Conservation (phyloP, 2,113 vertebrate genomes). For the Sapajus apella region DNA sequence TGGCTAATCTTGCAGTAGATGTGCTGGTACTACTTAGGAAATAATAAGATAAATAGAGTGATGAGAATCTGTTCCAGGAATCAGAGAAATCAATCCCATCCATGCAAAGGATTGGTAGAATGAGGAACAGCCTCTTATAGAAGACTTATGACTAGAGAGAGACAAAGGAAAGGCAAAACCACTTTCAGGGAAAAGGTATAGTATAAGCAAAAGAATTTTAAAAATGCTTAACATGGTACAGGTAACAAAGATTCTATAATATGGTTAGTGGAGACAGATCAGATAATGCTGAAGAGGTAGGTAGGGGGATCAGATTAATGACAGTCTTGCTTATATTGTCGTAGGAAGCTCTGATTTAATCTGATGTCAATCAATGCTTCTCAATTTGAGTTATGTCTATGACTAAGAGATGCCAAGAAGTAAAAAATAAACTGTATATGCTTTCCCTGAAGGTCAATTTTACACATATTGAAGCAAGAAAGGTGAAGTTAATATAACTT, state of each 20-base stretch:
- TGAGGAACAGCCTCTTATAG: neutral
- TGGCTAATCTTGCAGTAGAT: neutral
- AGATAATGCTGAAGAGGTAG: neutral
- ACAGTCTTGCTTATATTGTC: neutral
- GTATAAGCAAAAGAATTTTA: neutral
- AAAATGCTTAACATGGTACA: neutral
- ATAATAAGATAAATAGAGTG: neutral
- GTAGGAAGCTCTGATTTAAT: neutral
- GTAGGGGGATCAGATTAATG: neutral
- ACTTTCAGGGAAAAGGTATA: neutral
- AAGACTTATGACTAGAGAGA: neutral
- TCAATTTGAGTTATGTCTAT: neutral
- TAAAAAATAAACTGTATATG: neutral
- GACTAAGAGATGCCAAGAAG: neutral
- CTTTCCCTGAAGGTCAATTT: constrained; percentile 27
- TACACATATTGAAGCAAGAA: constrained; percentile 22
- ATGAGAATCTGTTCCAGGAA: neutral
- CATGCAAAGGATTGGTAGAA: neutral
- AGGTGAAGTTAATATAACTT: constrained; percentile 20
- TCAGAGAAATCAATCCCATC: neutral
- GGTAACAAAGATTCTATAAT: neutral
- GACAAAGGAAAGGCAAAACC: constrained; percentile 14
- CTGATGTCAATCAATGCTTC: neutral
- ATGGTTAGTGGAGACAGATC: neutral
- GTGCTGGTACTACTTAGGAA: constrained; percentile 12